Evolutionary conservation across 2,113 vertebrate genomes (phyloP).

Genomic region (Equus przewalskii): DNA sequence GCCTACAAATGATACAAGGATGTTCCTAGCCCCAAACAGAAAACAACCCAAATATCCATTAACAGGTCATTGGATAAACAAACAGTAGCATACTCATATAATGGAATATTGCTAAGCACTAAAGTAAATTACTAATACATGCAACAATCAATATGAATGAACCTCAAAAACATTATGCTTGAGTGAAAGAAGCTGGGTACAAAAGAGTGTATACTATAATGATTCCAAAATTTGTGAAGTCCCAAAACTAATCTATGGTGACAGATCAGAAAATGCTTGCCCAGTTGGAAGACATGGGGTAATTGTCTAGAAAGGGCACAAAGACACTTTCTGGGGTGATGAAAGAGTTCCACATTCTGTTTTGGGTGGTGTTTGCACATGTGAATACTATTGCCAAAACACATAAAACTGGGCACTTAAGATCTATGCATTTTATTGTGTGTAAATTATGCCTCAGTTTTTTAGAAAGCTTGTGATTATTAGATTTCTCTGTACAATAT

Average conservation of each 20-base stretch:
- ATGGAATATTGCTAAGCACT: background rate
- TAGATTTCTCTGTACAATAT: slow-evolving; percentile 61
- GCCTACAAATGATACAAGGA: background rate
- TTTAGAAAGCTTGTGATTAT: background rate
- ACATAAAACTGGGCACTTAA: background rate
- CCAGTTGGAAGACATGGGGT: background rate
- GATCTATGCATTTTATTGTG: background rate
- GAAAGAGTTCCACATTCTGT: background rate
- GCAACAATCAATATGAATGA: background rate
- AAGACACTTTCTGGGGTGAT: background rate
- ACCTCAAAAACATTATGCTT: slow-evolving; percentile 18
- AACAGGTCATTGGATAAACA: slow-evolving; percentile 6
- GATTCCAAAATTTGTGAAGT: background rate
- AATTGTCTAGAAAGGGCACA: background rate
- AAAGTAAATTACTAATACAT: background rate
- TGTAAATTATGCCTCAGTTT: slow-evolving; percentile 8
- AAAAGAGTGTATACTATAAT: background rate
- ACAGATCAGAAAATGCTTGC: background rate
- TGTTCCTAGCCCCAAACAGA: background rate
- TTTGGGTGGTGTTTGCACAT: background rate
- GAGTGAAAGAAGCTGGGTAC: background rate
- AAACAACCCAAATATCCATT: background rate
- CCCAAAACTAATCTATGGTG: background rate
- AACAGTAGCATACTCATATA: background rate
- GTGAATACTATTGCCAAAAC: background rate